Base-by-base conservation (phyloP, 2,888 invertebrate species). In the Eretmocerus hayati region DNA sequence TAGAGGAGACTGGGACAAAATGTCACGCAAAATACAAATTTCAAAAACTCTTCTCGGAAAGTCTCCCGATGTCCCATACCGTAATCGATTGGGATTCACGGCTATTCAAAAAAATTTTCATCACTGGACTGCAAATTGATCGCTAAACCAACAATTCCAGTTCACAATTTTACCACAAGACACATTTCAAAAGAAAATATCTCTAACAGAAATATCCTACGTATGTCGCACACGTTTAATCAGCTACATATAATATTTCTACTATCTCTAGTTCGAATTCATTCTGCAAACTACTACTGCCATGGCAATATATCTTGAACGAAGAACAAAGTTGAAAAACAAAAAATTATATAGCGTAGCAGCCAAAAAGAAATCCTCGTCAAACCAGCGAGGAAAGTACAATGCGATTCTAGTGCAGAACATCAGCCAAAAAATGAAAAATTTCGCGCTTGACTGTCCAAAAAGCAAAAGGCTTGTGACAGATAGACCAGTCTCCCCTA, bases 401-500 rank as follows among this genome's bases (percentile, higher is more conserved):
- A 16, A 36, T 19, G 36, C 32, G 20, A 32, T 26, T 35, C 33
- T 35, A 43, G 18, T 31, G 22, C 22, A 38, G 32, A 44, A 37
- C 26, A 47, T 8, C 30, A 47, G 32, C 19, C 31, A 37, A 22
- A 32, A 19, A 30, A 40, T 36, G 30, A 21, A 22, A 26, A 37
- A n/a, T n/a, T n/a, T 8, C 36, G 48, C 35, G 35, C 19, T 20
- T 21, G n/a, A 38, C 39, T 39, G 39, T 42, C 42, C 38, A 39
- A 39, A 39, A 39, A 39, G 4, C 22, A 39, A 39, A 5, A 15
- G 13, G 19, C 5, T n/a, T 39, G 45, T 46, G 49, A 46, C 39
- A 54, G 26, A 46, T 41, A 45, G 21, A 46, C 38, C 48, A 49
- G 44, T 54, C 49, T 53, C 50, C 50, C 36, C 50, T 50, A 50